Percentiles rank a stretch among this genome's conserved stretches.
Conservation (phyloP, 2,888 invertebrate genomes). For the Geotrupes spiniger region DNA sequence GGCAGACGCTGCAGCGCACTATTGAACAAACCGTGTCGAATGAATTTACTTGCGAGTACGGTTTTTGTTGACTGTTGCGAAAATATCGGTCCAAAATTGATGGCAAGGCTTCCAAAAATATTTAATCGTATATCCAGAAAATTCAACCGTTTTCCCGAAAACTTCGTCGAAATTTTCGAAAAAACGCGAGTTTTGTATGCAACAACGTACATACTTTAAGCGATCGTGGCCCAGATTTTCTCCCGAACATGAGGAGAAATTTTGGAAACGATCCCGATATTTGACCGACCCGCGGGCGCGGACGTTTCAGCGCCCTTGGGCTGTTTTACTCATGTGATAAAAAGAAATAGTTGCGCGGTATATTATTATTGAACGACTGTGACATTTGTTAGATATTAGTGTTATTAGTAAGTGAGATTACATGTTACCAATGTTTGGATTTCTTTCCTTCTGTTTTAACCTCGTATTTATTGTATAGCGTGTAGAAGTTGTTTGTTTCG, state of each 20-base stretch:
- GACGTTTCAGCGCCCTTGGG: conserved; percentile 8
- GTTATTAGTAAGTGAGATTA: conserved; percentile 45
- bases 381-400: conserved; percentile 34
- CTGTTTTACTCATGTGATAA: conserved; percentile 32
- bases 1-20: too few species aligned
- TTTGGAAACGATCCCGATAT: conserved; percentile 6
- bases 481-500: conserved; percentile 23
- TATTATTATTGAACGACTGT: conserved; percentile 35
- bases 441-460: conserved; percentile 23
- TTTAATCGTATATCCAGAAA: conserved; percentile 15
- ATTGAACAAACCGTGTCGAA: too few species aligned
- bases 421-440: conserved; percentile 45
- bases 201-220: conserved; percentile 6
- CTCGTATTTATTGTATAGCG: conserved; percentile 29
- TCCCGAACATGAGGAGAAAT: conserved; percentile 7
- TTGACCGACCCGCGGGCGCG: conserved; percentile 7
- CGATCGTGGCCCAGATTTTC: not conserved
- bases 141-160: not conserved
- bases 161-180: conserved; percentile 14
- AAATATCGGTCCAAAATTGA: conserved; percentile 10
- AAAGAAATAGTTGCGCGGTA: conserved; percentile 32
- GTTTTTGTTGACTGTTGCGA: conserved; percentile 7
- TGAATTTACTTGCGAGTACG: too few species aligned
- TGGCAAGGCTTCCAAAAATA: conserved; percentile 16
- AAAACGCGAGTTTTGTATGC: conserved; percentile 16